Evolutionary conservation across 1,140 invertebrate genomes (phyloP).

Genomic region (Orchestia grillus): DNA sequence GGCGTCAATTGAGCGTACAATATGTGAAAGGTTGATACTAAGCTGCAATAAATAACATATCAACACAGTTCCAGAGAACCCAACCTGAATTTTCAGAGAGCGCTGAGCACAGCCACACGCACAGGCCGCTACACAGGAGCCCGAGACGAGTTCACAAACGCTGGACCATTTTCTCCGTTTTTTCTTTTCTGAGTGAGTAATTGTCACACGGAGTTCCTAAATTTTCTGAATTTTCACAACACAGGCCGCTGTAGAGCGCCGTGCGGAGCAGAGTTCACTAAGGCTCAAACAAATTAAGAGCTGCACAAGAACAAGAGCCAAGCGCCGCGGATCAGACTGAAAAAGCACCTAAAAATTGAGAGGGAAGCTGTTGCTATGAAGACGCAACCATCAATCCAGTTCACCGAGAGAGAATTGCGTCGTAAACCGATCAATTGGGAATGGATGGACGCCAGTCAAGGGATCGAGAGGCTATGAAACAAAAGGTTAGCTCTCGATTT

Average conservation of each 20-base stretch:
- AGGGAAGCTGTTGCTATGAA: not conserved
- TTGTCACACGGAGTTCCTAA: no score
- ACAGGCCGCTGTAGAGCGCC: not conserved
- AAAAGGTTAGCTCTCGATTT: not conserved
- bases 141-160: no score
- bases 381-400: not conserved
- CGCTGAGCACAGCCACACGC: not conserved
- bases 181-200: no score
- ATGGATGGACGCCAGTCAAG: not conserved
- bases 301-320: not conserved
- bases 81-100: not conserved
- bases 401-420: constrained; percentile 6
- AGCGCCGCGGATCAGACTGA: not conserved
- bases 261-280: not conserved
- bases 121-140: not conserved
- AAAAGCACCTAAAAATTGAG: not conserved
- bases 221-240: not conserved
- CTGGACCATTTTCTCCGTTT: no score
- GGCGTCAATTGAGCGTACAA: not conserved
- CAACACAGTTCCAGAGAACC: not conserved
- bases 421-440: constrained; percentile 7
- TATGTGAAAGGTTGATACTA: not conserved
- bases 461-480: not conserved
- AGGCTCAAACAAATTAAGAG: not conserved
- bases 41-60: not conserved